phyloP scores from a whole-genome alignment of 2,797 vertebrate species.

The Toxotes lorentzi region DNA sequence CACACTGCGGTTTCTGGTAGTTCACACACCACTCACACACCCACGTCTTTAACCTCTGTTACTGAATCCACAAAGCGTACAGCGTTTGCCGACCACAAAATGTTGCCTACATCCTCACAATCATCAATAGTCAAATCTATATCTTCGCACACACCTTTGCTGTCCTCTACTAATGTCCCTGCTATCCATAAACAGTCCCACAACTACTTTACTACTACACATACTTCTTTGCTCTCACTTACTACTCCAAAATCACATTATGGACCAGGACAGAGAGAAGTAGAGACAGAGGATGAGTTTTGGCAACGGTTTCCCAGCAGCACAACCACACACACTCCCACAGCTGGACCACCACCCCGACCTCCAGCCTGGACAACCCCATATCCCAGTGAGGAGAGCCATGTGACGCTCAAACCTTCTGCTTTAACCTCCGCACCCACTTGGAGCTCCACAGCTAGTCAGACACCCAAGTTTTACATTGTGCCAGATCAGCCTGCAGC shows the following conservation, averaged over 20 bases:
- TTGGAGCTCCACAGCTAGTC: constrained; percentile 43
- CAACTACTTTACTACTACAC: constrained; percentile 12
- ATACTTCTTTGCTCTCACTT: not conserved
- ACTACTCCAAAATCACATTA: constrained; percentile 21
- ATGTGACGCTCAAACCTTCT: not conserved
- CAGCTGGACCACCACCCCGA: constrained; percentile 10
- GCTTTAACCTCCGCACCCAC: not conserved
- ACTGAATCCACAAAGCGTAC: constrained; percentile 3
- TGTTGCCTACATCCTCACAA: not conserved
- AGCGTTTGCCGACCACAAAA: not conserved
- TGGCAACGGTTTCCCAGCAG: constrained; percentile 16
- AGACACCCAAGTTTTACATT: constrained; percentile 74
- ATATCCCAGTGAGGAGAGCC: constrained; percentile 6
- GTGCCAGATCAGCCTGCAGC: constrained; percentile 77
- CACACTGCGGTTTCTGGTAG: not conserved
- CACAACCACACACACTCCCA: constrained; percentile 1
- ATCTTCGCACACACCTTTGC: not conserved
- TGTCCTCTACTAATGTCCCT: not conserved
- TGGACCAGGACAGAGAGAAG: not conserved
- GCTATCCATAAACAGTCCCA: constrained; percentile 21
- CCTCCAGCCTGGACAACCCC: not conserved
- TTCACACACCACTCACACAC: not conserved
- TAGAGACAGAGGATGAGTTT: not conserved
- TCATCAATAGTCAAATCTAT: constrained; percentile 11
- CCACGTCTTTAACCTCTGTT: not conserved